Evolutionary conservation across 2,888 invertebrate species (phyloP).

Genomic region (Ischnura elegans): DNA sequence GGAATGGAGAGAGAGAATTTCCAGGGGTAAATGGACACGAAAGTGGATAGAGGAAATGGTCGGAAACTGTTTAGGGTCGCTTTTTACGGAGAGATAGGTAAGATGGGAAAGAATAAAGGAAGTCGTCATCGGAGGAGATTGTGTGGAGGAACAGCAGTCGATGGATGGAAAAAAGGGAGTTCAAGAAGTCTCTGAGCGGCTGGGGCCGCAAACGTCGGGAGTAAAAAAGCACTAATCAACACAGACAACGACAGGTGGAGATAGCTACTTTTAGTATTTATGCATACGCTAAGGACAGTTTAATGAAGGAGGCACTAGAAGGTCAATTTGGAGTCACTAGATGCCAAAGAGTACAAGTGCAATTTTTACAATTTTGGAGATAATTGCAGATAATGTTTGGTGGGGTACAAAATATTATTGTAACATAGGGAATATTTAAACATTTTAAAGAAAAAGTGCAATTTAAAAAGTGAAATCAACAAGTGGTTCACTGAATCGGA

Average conservation of each 20-base stretch:
- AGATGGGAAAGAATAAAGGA: not conserved
- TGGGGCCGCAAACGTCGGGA: not conserved
- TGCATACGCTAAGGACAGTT: no score
- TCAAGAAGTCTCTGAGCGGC: not conserved
- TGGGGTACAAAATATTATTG: no score
- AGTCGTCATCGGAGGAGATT: not conserved
- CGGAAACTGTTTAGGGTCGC: slow-evolving; percentile 4
- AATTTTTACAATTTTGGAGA: no score
- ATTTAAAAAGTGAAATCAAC: no score
- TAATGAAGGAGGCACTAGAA: no score
- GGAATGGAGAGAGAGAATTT: not conserved
- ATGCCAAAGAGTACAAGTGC: no score
- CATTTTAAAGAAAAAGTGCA: no score
- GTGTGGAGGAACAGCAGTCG: not conserved
- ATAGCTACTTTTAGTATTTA: no score
- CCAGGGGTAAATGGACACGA: not conserved
- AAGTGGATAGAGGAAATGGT: not conserved
- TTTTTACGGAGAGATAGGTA: not conserved
- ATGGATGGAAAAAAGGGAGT: not conserved
- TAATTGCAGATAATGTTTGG: no score
- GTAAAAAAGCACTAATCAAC: not conserved
- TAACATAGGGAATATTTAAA: no score
- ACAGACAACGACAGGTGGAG: not conserved
- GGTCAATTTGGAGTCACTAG: no score
- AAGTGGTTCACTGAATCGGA: no score